phyloP scores from a whole-genome alignment of 2,888 invertebrate species.

The Rhagophthalmus giganteus region DNA sequence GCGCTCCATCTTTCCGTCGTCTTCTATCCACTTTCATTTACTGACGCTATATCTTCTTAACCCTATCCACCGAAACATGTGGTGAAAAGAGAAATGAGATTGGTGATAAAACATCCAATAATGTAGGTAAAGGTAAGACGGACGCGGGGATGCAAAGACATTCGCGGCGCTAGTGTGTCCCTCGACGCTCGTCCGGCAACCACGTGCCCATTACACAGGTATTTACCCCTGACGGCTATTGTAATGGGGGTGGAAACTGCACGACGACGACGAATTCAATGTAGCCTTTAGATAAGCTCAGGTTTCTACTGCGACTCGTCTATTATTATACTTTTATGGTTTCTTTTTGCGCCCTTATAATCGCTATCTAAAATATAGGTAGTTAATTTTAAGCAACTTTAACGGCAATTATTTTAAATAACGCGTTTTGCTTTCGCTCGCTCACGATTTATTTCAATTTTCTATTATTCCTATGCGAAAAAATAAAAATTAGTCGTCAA shows the following conservation, averaged over 20 bases:
- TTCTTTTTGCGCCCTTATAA: no score
- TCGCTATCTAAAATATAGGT: no score
- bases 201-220: constrained; percentile 52
- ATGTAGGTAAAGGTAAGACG: constrained; percentile 41
- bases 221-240: constrained; percentile 48
- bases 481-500: no score
- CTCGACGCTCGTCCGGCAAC: constrained; percentile 48
- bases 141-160: constrained; percentile 27
- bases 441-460: no score
- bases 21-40: constrained; percentile 50
- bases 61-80: constrained; percentile 41
- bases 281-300: constrained; percentile 18
- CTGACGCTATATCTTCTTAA: constrained; percentile 45
- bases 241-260: constrained; percentile 48
- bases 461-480: no score
- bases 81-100: constrained; percentile 45
- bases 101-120: constrained; percentile 47
- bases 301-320: not conserved
- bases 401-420: no score
- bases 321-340: no score
- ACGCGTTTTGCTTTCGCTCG: no score
- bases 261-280: constrained; percentile 32
- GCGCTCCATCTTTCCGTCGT: constrained; percentile 42
- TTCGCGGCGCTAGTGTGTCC: constrained; percentile 42
- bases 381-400: no score